These are phyloP conservation scores for Frankliniella intonsa DNA, from an alignment of 2,888 invertebrate genomes.

Conservation along the genomic window DNA sequence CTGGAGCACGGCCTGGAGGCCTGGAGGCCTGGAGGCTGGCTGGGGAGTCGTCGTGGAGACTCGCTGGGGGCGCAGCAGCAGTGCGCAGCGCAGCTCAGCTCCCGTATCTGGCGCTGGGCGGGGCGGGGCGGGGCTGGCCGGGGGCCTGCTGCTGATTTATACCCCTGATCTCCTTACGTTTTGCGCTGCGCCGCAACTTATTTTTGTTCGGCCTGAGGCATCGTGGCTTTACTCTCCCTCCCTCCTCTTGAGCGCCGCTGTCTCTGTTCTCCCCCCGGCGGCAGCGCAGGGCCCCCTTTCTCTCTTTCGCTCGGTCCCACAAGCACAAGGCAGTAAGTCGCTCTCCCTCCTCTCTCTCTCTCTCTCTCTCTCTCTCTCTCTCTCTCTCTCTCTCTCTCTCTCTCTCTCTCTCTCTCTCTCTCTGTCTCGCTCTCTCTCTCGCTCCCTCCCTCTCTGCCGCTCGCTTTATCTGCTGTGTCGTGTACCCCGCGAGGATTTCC, in stretches of 20 bases:
- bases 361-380: not conserved
- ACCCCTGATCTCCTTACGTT: slow-evolving; percentile 13
- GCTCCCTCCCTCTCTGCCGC: too few relatives aligned
- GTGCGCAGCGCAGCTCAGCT: not conserved
- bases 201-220: slow-evolving; percentile 4
- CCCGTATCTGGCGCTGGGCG: not conserved
- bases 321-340: too few relatives aligned
- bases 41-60: too few relatives aligned
- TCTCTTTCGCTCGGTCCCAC: not conserved
- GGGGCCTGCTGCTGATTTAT: slow-evolving; percentile 20
- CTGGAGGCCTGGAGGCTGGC: too few relatives aligned
- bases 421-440: too few relatives aligned
- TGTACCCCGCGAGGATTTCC: too few relatives aligned
- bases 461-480: too few relatives aligned
- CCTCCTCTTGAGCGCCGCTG: not conserved
- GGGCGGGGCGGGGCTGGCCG: not conserved
- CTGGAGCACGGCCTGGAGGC: too few relatives aligned
- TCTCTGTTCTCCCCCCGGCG: not conserved
- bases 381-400: not conserved
- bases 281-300: too few relatives aligned
- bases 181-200: not conserved
- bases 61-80: too few relatives aligned
- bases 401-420: not conserved
- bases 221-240: not conserved
- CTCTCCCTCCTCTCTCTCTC: too few relatives aligned